Evolutionary conservation across 2,888 invertebrate species (phyloP), one percentile per base, ranked within the genome.

Genomic region (Onthophagus sagittarius): DNA sequence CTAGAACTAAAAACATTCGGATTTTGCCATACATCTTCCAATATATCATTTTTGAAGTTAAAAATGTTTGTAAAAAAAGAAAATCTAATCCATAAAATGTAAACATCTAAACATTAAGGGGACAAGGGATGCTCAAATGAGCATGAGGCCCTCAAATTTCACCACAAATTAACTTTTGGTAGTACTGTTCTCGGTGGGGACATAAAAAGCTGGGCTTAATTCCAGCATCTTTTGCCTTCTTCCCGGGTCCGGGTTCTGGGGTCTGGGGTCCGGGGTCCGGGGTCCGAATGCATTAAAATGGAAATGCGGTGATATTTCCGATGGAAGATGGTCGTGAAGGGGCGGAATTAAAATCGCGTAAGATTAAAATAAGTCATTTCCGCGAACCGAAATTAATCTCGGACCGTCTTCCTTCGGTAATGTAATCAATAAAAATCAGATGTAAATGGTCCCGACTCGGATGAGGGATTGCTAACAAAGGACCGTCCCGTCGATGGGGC

Each of bases 121-220:
- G n/a, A n/a, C 23, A n/a, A n/a, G 23, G 78, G 75, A 77, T 76
- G 69, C 6, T 53, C 7, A 53, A 53, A 53, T 53, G 75, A 77
- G 78, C 79, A 53, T 53, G 79, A 79, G 82, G 81, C 82, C 80
- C 83, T 83, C 82, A 84, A 84, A 84, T 84, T 85, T 84, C 82
- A 83, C 85, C 85, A 84, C 85, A 85, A 85, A 85, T 85, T 85
- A 85, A 85, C 85, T 85, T 85, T 82, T 84, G 84, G 83, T 85
- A 84, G 83, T 83, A 23, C 23, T 23, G 84, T 84, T 82, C 85
- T 85, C 85, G 81, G 80, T 80, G 85, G 85, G 82, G 83, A 83
- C 83, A 85, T 85, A 85, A 85, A 85, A 85, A 84, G 81, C 82
- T 23, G 79, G 79, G 80, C 81, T 84, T 83, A 84, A 85, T 84